Conservation (phyloP, 2,797 vertebrate genomes). For the Aphelocoma californica region DNA sequence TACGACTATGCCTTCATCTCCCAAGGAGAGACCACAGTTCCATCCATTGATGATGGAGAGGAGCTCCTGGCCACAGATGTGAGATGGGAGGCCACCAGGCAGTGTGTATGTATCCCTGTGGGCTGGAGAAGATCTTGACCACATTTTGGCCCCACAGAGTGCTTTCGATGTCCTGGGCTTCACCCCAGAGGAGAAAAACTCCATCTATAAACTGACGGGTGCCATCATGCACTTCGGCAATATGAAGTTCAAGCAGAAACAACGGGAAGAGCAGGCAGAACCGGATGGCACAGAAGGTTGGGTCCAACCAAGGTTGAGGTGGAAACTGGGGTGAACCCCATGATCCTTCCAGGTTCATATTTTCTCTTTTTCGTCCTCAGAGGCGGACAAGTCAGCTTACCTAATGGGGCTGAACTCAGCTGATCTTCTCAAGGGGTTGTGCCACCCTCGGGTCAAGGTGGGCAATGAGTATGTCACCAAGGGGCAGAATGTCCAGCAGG, state of each 20-base stretch:
- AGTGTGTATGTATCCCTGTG: background rate
- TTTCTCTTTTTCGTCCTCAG: slow-evolving; percentile 51
- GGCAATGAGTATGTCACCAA: slow-evolving; percentile 92
- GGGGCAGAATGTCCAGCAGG: slow-evolving; percentile 87
- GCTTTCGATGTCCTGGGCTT: slow-evolving; percentile 92
- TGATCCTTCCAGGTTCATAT: background rate
- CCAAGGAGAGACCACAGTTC: slow-evolving; percentile 90
- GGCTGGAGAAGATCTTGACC: background rate
- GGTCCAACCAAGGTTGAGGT: background rate
- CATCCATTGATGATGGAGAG: slow-evolving; percentile 87
- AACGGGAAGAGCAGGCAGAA: slow-evolving; percentile 87
- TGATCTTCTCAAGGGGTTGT: slow-evolving; percentile 86
- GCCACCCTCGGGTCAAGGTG: slow-evolving; percentile 90
- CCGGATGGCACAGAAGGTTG: slow-evolving; percentile 88
- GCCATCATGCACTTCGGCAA: slow-evolving; percentile 88
- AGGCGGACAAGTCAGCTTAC: slow-evolving; percentile 86
- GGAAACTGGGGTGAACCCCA: background rate
- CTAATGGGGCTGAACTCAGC: slow-evolving; percentile 88
- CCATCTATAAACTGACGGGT: slow-evolving; percentile 88
- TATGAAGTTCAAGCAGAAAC: slow-evolving; percentile 90
- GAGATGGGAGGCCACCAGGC: background rate
- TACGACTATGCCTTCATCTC: slow-evolving; percentile 89
- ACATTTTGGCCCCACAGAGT: background rate
- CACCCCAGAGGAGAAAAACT: slow-evolving; percentile 87
- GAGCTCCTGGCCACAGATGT: slow-evolving; percentile 90